Base-by-base conservation (phyloP, 1,140 invertebrate species). In the Papilio glaucus region DNA sequence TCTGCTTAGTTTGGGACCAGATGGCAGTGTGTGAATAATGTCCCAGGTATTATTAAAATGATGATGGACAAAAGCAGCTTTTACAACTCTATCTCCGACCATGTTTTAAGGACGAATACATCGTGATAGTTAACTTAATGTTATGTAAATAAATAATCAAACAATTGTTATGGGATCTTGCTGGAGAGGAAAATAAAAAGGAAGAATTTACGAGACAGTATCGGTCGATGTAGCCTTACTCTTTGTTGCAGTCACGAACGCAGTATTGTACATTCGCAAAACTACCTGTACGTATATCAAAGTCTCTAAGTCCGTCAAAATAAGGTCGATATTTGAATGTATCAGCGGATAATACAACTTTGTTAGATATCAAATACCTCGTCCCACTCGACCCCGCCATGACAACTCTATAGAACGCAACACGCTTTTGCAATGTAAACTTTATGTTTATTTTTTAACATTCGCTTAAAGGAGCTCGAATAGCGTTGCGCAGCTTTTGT, bases 321-420 rank as follows among this genome's bases (percentile, higher is more conserved):
- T 69, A 49, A 49, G n/a, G 65, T 53, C 15, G 15, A 33, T 15
- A 49, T 49, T 69, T 10, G 4, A 8, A n/a, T 69, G 21, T 15
- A 24, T 13, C 13, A 33, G 7, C 9, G 2, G n/a, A n/a, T 29
- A 18, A 4, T 18, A 29, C 39, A 33, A 33, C 2, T 42, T 45
- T 33, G 41, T 29, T 53, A 12, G 26, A 49, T 49, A 63, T 37
- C 61, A 33, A 45, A 49, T 49, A 69, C 41, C 65, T 29, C 65
- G 42, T 69, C 65, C 65, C 65, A 69, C 65, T 69, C 63, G 39
- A 61, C n/a, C 62, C 41, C 70, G 37, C 39, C 72, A 41, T 76
- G 70, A 76, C 74, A 76, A 76, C 74, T 76, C 74, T 76, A 76
- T 76, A 76, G 70, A 7, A 21, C n/a, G 9, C 15, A 33, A 69